Evolutionary conservation across 2,797 vertebrate species (phyloP).

Genomic region (Hydrocynus forskahlii): DNA sequence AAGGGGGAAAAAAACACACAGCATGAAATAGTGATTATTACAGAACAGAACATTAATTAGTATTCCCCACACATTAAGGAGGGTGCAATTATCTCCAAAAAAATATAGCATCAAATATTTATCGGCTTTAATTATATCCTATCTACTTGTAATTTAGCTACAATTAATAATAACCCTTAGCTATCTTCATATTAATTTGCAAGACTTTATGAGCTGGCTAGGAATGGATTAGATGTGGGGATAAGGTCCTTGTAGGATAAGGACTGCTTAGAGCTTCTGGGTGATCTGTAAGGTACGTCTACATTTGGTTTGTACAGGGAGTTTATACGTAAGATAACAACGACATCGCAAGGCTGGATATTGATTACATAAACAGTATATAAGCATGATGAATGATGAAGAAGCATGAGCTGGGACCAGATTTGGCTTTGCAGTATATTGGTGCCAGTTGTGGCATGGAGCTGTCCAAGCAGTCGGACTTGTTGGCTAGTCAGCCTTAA

Average conservation of each 20-base stretch:
- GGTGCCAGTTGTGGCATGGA: slow-evolving; percentile 49
- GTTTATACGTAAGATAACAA: slow-evolving; percentile 19
- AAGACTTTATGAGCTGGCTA: slow-evolving; percentile 13
- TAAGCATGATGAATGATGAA: slow-evolving; percentile 30
- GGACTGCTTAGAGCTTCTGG: neutral
- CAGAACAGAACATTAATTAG: slow-evolving; percentile 74
- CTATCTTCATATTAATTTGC: slow-evolving; percentile 76
- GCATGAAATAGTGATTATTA: slow-evolving; percentile 76
- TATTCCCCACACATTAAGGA: slow-evolving; percentile 73
- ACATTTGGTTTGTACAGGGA: slow-evolving; percentile 18
- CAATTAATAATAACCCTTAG: slow-evolving; percentile 82
- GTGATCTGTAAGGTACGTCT: neutral
- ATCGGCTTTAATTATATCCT: slow-evolving; percentile 81
- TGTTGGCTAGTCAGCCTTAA: slow-evolving; percentile 63
- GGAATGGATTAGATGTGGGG: slow-evolving; percentile 1
- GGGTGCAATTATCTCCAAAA: slow-evolving; percentile 78
- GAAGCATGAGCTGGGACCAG: slow-evolving; percentile 38
- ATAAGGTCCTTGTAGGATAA: neutral
- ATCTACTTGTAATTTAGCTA: slow-evolving; percentile 72
- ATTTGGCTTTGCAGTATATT: slow-evolving; percentile 41
- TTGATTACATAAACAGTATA: slow-evolving; percentile 45
- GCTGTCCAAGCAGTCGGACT: slow-evolving; percentile 62
- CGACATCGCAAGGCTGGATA: slow-evolving; percentile 3
- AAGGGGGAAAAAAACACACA: slow-evolving; percentile 22
- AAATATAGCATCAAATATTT: slow-evolving; percentile 84